Base-by-base conservation (phyloP, 2,888 invertebrate species). In the Tiliacea citrago region DNA sequence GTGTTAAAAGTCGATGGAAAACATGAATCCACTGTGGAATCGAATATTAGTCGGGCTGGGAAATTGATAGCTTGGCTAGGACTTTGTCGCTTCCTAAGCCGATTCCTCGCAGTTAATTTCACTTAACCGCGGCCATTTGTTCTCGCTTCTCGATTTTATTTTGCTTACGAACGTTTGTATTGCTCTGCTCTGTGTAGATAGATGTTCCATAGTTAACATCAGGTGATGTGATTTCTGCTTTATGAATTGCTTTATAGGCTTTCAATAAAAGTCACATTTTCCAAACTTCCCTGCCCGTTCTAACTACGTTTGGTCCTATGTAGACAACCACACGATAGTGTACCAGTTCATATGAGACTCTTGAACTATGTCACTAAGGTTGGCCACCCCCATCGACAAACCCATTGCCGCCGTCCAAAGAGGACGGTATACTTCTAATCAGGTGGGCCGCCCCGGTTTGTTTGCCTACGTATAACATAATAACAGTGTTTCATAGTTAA, bases 61-160 rank as follows among this genome's bases (percentile, higher is more conserved):
- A 91, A 92, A 93, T 92, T 90, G 89, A 93, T 93, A 88, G 90
- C 86, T 79, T 87, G 87, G 85, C 88, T 89, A 89, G 81, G 89
- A 88, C 88, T 89, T 81, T 88, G 88, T 89, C 86, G 87, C 86
- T 87, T 87, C 90, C 88, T 87, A 89, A 90, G 89, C 88, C 90
- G 87, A 89, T 90, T 90, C 83, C 88, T 86, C 85, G 90, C 91
- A 91, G 91, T 93, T 94, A 92, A 93, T 94, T 92, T 94, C 93
- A 93, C 91, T 93, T 93, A 92, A 87, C 88, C 86, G 81, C 85
- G 88, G 89, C 90, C 90, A 91, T 92, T 92, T 89, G 90, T 91
- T 90, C 88, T 88, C 85, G 83, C 83, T 84, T 83, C 86, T 89
- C 85, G 88, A 89, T 90, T 92, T 90, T 88, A 89, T 89, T 88